phyloP scores from a whole-genome alignment of 2,113 vertebrate species.

The Tinamus guttatus region DNA sequence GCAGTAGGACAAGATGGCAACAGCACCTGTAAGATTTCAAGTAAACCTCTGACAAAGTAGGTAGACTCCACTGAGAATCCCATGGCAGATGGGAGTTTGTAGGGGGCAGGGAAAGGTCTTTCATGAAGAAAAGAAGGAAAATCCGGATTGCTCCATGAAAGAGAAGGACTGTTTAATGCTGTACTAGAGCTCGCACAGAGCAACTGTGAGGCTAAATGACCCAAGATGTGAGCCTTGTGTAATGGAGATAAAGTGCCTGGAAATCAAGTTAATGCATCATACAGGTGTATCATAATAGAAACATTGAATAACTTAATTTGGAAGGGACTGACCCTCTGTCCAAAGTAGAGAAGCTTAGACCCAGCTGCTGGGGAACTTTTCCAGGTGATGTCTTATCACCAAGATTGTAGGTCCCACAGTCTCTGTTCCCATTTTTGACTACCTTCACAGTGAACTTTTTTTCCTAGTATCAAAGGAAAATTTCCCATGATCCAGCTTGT shows the following conservation, averaged over 20 bases:
- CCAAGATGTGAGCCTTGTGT: background rate
- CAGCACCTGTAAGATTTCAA: rapidly evolving
- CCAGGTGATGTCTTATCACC: background rate
- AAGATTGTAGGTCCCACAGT: background rate
- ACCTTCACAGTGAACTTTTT: background rate
- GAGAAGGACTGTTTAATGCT: background rate
- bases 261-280: background rate
- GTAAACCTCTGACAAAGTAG: background rate
- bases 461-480: background rate
- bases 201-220: background rate
- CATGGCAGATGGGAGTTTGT: background rate
- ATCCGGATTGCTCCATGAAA: background rate
- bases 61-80: background rate
- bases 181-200: background rate
- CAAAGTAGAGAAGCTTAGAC: background rate
- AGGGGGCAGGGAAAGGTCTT: too few relatives aligned
- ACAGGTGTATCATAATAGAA: background rate
- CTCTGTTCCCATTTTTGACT: background rate
- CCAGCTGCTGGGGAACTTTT: background rate
- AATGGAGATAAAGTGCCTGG: background rate
- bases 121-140: background rate
- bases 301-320: background rate
- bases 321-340: background rate
- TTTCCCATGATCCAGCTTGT: background rate
- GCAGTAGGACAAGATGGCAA: background rate